These are phyloP conservation scores for Spheniscus mendiculus DNA, from an alignment of 2,113 vertebrate genomes.

Conservation along the genomic window DNA sequence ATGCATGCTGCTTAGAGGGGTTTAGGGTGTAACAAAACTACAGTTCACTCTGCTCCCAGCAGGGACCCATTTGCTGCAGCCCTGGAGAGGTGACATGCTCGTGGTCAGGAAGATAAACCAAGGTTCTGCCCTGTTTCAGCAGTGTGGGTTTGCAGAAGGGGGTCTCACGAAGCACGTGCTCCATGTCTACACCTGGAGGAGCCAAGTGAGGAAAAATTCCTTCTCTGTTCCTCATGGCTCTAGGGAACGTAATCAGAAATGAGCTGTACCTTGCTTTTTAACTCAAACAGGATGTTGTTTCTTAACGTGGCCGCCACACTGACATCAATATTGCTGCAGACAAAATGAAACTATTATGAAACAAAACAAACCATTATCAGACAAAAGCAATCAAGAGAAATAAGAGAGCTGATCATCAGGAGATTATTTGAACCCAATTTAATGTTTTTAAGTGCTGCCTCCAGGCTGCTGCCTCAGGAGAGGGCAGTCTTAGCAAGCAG, in stretches of 20 bases:
- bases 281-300: not conserved
- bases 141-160: not conserved
- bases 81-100: not conserved
- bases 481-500: not conserved
- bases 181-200: rapidly evolving
- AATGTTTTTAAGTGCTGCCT: not conserved
- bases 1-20: not conserved
- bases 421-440: rapidly evolving
- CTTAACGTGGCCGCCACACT: not conserved
- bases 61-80: not conserved
- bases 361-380: not conserved
- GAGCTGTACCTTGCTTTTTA: not conserved
- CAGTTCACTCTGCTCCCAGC: not conserved
- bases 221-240: not conserved
- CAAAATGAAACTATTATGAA: not conserved
- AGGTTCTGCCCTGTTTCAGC: not conserved
- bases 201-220: not conserved
- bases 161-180: not conserved
- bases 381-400: not conserved
- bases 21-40: not conserved
- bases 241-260: not conserved
- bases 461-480: not conserved
- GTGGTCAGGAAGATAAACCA: not conserved
- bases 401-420: not conserved
- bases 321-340: not conserved